phyloP scores from a whole-genome alignment of 1,140 invertebrate genomes.

The Procambarus virginalis region DNA sequence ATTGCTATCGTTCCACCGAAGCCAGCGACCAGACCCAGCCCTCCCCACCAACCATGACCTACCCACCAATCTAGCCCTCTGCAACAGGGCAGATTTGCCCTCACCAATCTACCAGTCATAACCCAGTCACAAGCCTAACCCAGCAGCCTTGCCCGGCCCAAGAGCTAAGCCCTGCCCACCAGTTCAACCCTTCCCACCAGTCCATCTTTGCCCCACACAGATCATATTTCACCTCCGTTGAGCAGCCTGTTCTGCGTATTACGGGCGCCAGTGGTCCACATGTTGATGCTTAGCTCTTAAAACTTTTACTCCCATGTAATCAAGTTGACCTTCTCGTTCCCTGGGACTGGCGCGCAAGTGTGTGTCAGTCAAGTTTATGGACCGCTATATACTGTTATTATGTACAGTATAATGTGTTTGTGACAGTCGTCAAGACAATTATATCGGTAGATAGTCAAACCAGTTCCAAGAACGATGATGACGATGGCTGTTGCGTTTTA shows the following conservation, averaged over 20 bases:
- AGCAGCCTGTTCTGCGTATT: not conserved
- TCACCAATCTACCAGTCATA: too few species aligned
- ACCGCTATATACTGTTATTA: not conserved
- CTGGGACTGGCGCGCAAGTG: not conserved
- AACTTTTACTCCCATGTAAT: conserved; percentile 31
- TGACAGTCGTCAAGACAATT: too few species aligned
- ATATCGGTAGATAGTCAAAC: too few species aligned
- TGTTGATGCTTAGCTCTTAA: conserved; percentile 5
- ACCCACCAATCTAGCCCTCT: not conserved
- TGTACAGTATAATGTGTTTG: not conserved
- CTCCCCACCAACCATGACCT: too few species aligned
- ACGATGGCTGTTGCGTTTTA: too few species aligned
- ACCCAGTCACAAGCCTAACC: too few species aligned
- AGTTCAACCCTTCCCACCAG: too few species aligned
- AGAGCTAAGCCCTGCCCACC: too few species aligned
- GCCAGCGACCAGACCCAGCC: too few species aligned
- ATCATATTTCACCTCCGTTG: conserved; percentile 36
- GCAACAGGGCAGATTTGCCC: not conserved
- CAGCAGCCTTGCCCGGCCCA: too few species aligned
- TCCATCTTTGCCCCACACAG: conserved; percentile 19
- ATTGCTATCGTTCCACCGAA: too few species aligned
- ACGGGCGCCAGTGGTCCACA: conserved; percentile 30
- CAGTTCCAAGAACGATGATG: too few species aligned
- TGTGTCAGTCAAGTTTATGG: not conserved
- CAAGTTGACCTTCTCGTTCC: conserved; percentile 25